Evolutionary conservation across 1,140 invertebrate species (phyloP).

Genomic region (Drosophila jambulina): DNA sequence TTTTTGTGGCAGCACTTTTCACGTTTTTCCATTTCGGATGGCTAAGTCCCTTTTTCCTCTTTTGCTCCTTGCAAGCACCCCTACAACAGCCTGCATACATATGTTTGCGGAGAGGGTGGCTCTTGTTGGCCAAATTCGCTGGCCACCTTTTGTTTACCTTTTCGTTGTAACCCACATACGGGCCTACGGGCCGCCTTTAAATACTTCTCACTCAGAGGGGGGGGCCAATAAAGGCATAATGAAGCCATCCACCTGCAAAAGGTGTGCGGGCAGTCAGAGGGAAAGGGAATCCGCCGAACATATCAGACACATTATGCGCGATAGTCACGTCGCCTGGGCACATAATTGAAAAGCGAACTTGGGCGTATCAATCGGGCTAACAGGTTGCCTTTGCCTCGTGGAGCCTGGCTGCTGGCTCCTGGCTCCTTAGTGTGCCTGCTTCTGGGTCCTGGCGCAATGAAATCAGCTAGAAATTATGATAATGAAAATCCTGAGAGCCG

Average conservation of each 20-base stretch:
- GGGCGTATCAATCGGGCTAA: slow-evolving; percentile 74
- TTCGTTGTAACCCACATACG: slow-evolving; percentile 77
- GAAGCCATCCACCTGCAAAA: slow-evolving; percentile 64
- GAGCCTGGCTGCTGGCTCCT: slow-evolving; percentile 3
- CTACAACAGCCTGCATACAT: slow-evolving; percentile 35
- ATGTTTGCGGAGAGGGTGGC: slow-evolving; percentile 56
- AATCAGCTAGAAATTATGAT: slow-evolving; percentile 82
- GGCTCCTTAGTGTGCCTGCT: slow-evolving; percentile 14
- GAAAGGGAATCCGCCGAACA: slow-evolving; percentile 26
- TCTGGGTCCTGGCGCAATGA: slow-evolving; percentile 47
- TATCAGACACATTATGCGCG: slow-evolving; percentile 70
- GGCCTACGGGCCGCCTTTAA: slow-evolving; percentile 68
- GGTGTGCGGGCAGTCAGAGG: slow-evolving; percentile 39
- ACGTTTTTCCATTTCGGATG: slow-evolving; percentile 70
- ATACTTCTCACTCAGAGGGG: slow-evolving; percentile 50
- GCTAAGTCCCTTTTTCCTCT: slow-evolving; percentile 11
- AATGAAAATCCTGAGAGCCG: slow-evolving; percentile 64
- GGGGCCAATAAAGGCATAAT: slow-evolving; percentile 44
- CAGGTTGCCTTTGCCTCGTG: slow-evolving; percentile 55
- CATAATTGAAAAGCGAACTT: slow-evolving; percentile 82
- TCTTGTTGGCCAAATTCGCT: slow-evolving; percentile 45
- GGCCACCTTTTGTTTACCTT: slow-evolving; percentile 79
- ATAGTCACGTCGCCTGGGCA: slow-evolving; percentile 75
- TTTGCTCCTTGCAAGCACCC: slow-evolving; percentile 9
- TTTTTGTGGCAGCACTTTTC: slow-evolving; percentile 80